Evolutionary conservation across 2,888 invertebrate species (phyloP).

Genomic region (Diplolepis rosae): DNA sequence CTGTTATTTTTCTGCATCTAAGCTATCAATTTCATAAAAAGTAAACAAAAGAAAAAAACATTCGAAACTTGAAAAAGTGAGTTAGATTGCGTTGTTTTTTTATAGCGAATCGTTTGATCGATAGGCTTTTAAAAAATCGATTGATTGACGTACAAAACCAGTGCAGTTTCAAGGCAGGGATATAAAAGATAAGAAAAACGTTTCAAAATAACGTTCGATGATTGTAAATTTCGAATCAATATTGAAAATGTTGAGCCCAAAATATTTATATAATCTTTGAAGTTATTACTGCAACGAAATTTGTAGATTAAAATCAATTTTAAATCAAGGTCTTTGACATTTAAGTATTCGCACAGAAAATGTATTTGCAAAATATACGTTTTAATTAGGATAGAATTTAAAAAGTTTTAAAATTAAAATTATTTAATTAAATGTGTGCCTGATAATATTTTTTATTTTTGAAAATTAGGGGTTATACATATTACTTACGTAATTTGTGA

Average conservation of each 20-base stretch:
- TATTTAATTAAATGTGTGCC: too few relatives aligned
- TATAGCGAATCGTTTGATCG: neutral
- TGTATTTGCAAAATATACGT: too few relatives aligned
- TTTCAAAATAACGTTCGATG: neutral
- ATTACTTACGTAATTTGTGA: neutral
- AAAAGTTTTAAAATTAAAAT: too few relatives aligned
- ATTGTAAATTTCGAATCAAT: too few relatives aligned
- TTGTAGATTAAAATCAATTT: neutral
- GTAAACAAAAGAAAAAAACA: neutral
- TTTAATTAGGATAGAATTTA: too few relatives aligned
- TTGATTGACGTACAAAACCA: neutral
- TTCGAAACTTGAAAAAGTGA: neutral
- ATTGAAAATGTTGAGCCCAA: too few relatives aligned
- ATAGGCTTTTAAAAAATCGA: neutral
- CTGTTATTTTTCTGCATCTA: slow-evolving; percentile 46
- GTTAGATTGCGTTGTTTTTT: neutral
- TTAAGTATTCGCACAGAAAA: too few relatives aligned
- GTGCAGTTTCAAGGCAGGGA: neutral
- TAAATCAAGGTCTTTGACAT: neutral
- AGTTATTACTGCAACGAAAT: neutral
- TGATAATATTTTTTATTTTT: too few relatives aligned
- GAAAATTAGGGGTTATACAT: too few relatives aligned
- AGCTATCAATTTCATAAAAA: slow-evolving; percentile 42
- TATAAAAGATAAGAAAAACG: neutral
- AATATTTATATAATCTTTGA: too few relatives aligned